phyloP scores from a whole-genome alignment of 2,888 invertebrate species.

The Torymus auratus region DNA sequence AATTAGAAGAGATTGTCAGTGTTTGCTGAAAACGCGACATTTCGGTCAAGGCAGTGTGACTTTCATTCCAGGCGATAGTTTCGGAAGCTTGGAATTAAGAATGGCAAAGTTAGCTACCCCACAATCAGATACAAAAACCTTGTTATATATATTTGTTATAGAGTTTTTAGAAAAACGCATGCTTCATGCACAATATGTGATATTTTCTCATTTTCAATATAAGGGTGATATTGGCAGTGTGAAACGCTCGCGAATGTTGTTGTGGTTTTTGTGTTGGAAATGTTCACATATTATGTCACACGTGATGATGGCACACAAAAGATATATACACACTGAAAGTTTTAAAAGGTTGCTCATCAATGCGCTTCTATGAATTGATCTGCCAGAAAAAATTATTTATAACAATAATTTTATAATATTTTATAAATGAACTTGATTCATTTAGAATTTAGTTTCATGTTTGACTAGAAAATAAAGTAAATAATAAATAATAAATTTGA shows the following conservation, averaged over 20 bases:
- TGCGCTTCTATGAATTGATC: background rate
- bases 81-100: slow-evolving; percentile 71
- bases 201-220: slow-evolving; percentile 7
- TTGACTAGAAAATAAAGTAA: too few species aligned
- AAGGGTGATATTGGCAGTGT: slow-evolving; percentile 18
- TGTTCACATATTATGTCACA: slow-evolving; percentile 11
- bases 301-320: slow-evolving; percentile 3
- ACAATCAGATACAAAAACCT: background rate
- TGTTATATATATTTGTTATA: slow-evolving; percentile 15
- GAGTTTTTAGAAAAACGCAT: slow-evolving; percentile 17
- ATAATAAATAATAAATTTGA: too few species aligned
- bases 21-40: slow-evolving; percentile 70
- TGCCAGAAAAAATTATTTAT: background rate
- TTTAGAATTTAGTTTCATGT: too few species aligned
- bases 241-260: slow-evolving; percentile 9
- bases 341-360: background rate
- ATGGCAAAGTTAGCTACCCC: slow-evolving; percentile 36
- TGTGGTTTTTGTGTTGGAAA: slow-evolving; percentile 17
- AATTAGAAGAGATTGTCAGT: slow-evolving; percentile 72
- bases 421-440: too few species aligned
- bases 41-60: slow-evolving; percentile 73
- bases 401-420: background rate
- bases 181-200: slow-evolving; percentile 41
- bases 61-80: slow-evolving; percentile 73
- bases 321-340: slow-evolving; percentile 23